These are phyloP conservation scores for Nasonia longicornis DNA, from an alignment of 1,140 invertebrate genomes.

Conservation along the genomic window DNA sequence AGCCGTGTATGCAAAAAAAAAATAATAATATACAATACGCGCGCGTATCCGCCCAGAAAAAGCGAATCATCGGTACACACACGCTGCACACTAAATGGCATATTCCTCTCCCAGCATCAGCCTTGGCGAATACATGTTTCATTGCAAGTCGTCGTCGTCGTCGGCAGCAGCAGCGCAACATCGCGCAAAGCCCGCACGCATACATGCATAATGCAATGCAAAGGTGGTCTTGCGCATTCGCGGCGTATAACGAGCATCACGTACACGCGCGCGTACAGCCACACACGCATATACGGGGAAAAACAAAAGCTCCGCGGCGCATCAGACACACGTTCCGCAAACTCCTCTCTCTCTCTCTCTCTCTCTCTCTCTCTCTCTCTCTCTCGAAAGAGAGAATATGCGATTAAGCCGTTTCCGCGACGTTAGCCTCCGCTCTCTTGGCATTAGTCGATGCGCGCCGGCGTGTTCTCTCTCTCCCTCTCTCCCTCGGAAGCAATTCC, in stretches of 20 bases:
- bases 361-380: slow-evolving; percentile 11
- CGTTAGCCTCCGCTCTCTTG: slow-evolving; percentile 34
- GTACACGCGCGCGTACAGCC: neutral
- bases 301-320: slow-evolving; percentile 20
- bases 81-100: neutral
- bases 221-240: slow-evolving; percentile 15
- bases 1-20: neutral
- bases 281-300: slow-evolving; percentile 20
- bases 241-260: slow-evolving; percentile 24
- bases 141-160: neutral
- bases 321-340: neutral
- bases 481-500: slow-evolving; percentile 46
- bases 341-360: neutral
- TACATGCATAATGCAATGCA: slow-evolving; percentile 37
- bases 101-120: neutral
- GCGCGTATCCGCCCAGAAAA: neutral
- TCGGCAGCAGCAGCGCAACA: neutral
- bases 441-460: slow-evolving; percentile 31
- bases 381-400: slow-evolving; percentile 21
- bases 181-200: slow-evolving; percentile 14
- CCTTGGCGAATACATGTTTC: slow-evolving; percentile 35
- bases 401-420: slow-evolving; percentile 46
- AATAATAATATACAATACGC: too few species aligned
- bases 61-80: neutral
- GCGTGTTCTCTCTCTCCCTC: slow-evolving; percentile 24